Evolutionary conservation across 2,113 vertebrate genomes (phyloP).

Genomic region (Crotalus tigris): DNA sequence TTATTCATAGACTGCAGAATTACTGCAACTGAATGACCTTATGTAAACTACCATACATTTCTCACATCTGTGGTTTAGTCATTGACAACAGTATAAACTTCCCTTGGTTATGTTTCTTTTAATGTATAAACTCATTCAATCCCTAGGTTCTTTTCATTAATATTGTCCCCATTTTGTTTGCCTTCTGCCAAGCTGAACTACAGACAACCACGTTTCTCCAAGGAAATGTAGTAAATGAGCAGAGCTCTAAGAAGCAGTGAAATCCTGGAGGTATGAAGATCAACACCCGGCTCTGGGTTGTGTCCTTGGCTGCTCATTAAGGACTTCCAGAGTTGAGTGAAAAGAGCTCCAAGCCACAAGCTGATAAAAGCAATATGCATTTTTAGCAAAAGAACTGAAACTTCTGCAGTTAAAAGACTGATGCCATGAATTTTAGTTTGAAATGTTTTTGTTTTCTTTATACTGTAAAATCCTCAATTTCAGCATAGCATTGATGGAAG

Average conservation of each 20-base stretch:
- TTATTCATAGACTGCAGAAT: not conserved
- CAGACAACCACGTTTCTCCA: constrained; percentile 65
- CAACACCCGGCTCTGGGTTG: constrained; percentile 55
- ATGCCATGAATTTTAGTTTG: constrained; percentile 47
- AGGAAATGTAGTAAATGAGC: constrained; percentile 62
- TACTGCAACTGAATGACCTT: not conserved
- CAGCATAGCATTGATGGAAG: constrained; percentile 41
- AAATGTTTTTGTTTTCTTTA: constrained; percentile 21
- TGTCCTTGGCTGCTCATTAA: constrained; percentile 47
- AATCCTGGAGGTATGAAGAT: constrained; percentile 61
- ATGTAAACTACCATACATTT: not conserved
- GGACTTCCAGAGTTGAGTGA: constrained; percentile 59
- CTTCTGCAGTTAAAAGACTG: constrained; percentile 42
- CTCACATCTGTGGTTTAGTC: not conserved
- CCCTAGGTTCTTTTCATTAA: constrained; percentile 58
- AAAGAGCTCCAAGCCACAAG: constrained; percentile 36
- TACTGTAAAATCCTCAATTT: constrained; percentile 26
- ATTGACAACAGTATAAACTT: accelerated
- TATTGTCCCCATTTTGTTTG: constrained; percentile 73
- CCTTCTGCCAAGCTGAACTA: constrained; percentile 80
- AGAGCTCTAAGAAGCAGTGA: constrained; percentile 64
- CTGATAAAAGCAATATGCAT: constrained; percentile 48
- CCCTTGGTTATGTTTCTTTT: constrained; percentile 11
- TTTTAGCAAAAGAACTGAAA: constrained; percentile 49
- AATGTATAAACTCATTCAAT: constrained; percentile 50